These are phyloP conservation scores for Grammomys dolichurus DNA, from an alignment of 2,113 vertebrate species.

Conservation along the genomic window DNA sequence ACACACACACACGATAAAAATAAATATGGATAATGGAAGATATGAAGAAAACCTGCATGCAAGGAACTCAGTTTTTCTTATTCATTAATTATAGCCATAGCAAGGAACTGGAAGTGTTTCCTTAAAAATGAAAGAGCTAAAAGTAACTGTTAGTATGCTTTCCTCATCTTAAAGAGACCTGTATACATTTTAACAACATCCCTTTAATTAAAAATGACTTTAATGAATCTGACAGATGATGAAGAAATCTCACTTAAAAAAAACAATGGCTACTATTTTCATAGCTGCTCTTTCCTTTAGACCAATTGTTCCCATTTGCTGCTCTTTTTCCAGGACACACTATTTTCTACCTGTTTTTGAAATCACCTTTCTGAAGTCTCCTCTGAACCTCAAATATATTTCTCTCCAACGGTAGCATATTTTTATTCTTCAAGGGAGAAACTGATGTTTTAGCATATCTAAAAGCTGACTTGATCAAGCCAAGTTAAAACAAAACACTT, in stretches of 20 bases:
- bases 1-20: neutral
- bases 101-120: neutral
- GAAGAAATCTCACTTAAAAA: conserved; percentile 42
- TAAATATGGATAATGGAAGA: neutral
- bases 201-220: conserved; percentile 30
- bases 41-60: neutral
- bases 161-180: neutral
- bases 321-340: neutral
- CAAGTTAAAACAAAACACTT: neutral
- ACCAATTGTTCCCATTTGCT: neutral
- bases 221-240: neutral
- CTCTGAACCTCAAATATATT: neutral
- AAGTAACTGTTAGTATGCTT: neutral
- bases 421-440: neutral
- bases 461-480: neutral
- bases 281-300: neutral
- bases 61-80: neutral
- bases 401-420: neutral
- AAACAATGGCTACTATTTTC: neutral
- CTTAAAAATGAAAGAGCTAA: neutral
- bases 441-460: conserved; percentile 19
- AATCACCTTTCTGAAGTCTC: neutral
- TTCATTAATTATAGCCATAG: neutral
- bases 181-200: conserved; percentile 34
- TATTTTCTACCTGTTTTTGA: neutral